Evolutionary conservation across 1,140 invertebrate genomes (phyloP), one percentile per base, ranked within the genome.

Genomic region (Lasioglossum albipes): DNA sequence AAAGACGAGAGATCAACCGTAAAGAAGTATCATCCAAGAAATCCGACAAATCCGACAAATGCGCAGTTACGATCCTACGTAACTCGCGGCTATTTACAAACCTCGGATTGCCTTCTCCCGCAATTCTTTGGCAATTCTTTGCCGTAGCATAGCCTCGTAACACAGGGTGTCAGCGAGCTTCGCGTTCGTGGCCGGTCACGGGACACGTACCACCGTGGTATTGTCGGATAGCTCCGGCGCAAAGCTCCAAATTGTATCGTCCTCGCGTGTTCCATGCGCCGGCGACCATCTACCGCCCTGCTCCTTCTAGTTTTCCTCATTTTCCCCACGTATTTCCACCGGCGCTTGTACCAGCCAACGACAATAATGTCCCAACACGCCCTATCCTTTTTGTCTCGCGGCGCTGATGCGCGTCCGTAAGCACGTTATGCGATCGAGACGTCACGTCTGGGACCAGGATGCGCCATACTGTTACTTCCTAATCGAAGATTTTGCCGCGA

Each of bases 161-260:
- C 22, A 49, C 82, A 31, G 67, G 67, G 52, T 59, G 61, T 65
- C 10, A 27, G 54, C 49, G 81, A 10, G 12, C 42, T 10, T 9
- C 9, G 45, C 2, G 45, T 49, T 12, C 10, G 9, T 45, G 45
- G 6, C 45, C 45, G 45, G 66, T 52, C 69, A 76, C 84, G 79
- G 82, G 85, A 86, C 90, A 90, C 90, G 90, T 89, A 89, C 59
- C 87, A 75, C 83, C 68, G 78, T 82, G 86, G 86, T 92, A 92
- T 92, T 91, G 91, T 93, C 91, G 90, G 89, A 88, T 89, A 88
- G 89, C 89, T 89, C 87, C 85, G 88, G 86, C 84, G 81, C 82
- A 84, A 85, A 85, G 88, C 89, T 90, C 87, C 88, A 91, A 92
- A 92, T 92, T 92, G 89, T 90, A 89, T 91, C 87, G 86, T 88